Evolutionary conservation across 2,797 vertebrate genomes (phyloP).

Genomic region (Molossus alvarezi): DNA sequence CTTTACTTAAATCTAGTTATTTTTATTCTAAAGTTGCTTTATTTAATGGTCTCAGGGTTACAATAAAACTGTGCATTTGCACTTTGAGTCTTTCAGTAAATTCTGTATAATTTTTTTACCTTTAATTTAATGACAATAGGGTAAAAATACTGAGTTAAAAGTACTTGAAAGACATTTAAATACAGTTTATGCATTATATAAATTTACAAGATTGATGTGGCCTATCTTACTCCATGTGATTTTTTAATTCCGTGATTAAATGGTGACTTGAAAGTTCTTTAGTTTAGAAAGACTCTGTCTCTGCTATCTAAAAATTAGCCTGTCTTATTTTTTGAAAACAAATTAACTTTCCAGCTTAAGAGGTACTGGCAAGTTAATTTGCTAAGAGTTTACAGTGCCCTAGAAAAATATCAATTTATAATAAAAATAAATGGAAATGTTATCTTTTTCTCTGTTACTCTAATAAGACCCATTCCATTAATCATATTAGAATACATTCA

Average conservation of each 20-base stretch:
- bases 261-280: conserved; percentile 36
- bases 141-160: conserved; percentile 11
- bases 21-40: neutral
- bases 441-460: neutral
- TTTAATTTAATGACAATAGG: neutral
- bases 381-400: neutral
- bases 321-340: neutral
- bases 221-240: neutral
- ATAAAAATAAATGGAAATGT: conserved; percentile 34
- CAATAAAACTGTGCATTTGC: neutral
- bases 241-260: conserved; percentile 39
- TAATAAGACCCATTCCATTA: neutral
- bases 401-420: conserved; percentile 38
- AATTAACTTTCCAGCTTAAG: conserved; percentile 33
- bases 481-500: neutral
- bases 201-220: neutral
- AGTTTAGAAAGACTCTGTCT: neutral
- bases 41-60: neutral
- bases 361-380: conserved; percentile 12
- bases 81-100: neutral
- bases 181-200: neutral
- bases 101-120: neutral
- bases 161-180: neutral
- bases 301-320: conserved; percentile 34
- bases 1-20: neutral